Evolutionary conservation across 2,888 invertebrate genomes (phyloP), one percentile per base, ranked within the genome.

Genomic region (Cheilosia grossa): DNA sequence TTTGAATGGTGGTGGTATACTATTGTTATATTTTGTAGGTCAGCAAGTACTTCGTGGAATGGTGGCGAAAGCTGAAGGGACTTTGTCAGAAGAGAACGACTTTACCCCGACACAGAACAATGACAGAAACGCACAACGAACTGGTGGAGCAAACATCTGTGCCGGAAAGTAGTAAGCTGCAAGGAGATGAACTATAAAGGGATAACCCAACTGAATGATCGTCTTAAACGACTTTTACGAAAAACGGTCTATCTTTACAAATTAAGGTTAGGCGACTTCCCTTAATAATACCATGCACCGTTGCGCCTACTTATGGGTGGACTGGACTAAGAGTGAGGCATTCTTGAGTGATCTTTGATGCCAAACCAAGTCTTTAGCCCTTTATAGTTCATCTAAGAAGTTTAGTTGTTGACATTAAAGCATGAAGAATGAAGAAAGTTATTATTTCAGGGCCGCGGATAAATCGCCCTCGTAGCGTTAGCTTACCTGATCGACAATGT

Each of bases 1-100:
- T 10, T 21, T 49, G 10, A 58, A n/a, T 15, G 5, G 5, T 9
- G 10, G 10, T 19, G 15, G 15, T 1, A 1, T 7, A 15, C 1
- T 17, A 10, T 3, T 13, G 44, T 33, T 47, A 19, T 24, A 9
- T 15, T 1, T 40, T 66, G 2, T 42, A 85, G 85, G 85, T 85
- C n/a, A 77, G 72, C 30, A 81, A 72, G n/a, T 61, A 85, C 44
- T 66, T 85, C 15, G 37, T 53, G 1, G 67, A 47, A 15, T 75
- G 66, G 59, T 72, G 75, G 70, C 24, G 37, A 19, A 70, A 47
- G 4, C 17, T 67, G 2, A 77, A 30, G 6, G 69, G 61, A 4
- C 13, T 64, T 17, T 80, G 69, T 24, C 44, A 40, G 37, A 75
- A 63, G 30, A 37, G 61, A 1, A 61, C 79, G 2, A 30, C 59